These are phyloP conservation scores for Trichogramma evanescens DNA, from an alignment of 2,888 invertebrate genomes.

Conservation along the genomic window DNA sequence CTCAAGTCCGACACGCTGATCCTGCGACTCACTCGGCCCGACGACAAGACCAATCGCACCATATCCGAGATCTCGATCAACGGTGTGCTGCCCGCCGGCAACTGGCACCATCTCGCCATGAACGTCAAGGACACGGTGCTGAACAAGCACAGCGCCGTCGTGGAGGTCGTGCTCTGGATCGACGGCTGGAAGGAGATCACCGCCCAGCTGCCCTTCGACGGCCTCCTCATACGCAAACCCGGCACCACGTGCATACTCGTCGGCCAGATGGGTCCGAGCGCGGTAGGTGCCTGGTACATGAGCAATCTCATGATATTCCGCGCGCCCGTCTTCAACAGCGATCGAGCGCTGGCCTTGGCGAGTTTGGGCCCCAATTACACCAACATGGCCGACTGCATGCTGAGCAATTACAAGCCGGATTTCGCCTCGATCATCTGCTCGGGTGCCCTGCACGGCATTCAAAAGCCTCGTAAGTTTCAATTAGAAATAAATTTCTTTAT, in stretches of 20 bases:
- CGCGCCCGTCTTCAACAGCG: conserved; percentile 51
- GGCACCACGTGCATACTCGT: conserved; percentile 53
- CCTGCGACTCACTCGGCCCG: conserved; percentile 53
- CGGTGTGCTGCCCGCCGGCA: conserved; percentile 47
- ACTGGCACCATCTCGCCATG: conserved; percentile 56
- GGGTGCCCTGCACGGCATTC: conserved; percentile 39
- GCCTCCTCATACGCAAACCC: conserved; percentile 55
- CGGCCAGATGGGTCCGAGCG: conserved; percentile 47
- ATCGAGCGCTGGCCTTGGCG: conserved; percentile 53
- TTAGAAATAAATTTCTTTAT: conserved; percentile 26
- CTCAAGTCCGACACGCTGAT: conserved; percentile 48
- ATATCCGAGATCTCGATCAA: conserved; percentile 51
- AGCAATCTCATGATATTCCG: conserved; percentile 52
- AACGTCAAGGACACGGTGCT: conserved; percentile 54
- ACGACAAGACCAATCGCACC: conserved; percentile 49
- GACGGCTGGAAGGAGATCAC: conserved; percentile 56
- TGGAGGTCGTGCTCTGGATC: conserved; percentile 55
- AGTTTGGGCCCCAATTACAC: conserved; percentile 52
- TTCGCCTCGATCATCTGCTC: conserved; percentile 42
- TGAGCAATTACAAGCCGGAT: conserved; percentile 41
- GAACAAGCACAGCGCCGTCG: conserved; percentile 52
- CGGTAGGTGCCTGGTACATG: conserved; percentile 50
- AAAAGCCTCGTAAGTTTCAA: conserved; percentile 40
- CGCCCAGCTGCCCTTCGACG: conserved; percentile 55
- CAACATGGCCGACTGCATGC: conserved; percentile 47